Percentiles rank a stretch among this genome's conserved stretches.
Conservation (phyloP, 2,113 vertebrate genomes). For the Eurypyga helias region DNA sequence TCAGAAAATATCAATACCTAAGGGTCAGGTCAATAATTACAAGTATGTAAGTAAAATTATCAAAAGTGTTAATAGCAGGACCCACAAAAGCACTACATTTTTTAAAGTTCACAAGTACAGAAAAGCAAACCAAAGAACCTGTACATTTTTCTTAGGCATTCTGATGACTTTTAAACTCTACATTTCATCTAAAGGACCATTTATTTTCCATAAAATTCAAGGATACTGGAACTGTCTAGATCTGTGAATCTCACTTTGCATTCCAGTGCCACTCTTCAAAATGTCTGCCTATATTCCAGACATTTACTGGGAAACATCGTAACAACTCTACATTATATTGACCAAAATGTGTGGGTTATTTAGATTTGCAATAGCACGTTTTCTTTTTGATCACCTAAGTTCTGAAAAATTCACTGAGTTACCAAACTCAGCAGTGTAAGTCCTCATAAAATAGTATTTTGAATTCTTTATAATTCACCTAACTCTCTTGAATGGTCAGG, state of each 20-base stretch:
- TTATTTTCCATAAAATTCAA: neutral
- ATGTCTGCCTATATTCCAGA: neutral
- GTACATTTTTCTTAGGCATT: neutral
- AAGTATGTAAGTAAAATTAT: neutral
- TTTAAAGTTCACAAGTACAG: neutral
- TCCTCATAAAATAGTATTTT: neutral
- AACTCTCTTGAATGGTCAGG: neutral
- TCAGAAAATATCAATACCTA: neutral
- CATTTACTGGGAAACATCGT: neutral
- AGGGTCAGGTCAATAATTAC: neutral
- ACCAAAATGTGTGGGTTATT: neutral
- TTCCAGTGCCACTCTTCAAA: neutral
- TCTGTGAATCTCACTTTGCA: neutral
- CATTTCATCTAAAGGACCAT: neutral
- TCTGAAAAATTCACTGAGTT: neutral
- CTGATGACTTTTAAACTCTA: neutral
- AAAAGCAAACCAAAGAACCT: neutral
- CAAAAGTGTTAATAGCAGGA: neutral
- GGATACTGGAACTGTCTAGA: neutral
- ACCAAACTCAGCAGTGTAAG: neutral
- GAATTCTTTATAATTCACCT: neutral
- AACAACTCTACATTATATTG: neutral
- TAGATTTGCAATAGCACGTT: neutral
- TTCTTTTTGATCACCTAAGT: neutral
- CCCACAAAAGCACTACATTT: neutral